A percentile compares a stretch with the other conserved stretches of the same genome.
These are phyloP conservation scores for Tangara arthus DNA, from an alignment of 2,797 vertebrate species.

Conservation along the genomic window DNA sequence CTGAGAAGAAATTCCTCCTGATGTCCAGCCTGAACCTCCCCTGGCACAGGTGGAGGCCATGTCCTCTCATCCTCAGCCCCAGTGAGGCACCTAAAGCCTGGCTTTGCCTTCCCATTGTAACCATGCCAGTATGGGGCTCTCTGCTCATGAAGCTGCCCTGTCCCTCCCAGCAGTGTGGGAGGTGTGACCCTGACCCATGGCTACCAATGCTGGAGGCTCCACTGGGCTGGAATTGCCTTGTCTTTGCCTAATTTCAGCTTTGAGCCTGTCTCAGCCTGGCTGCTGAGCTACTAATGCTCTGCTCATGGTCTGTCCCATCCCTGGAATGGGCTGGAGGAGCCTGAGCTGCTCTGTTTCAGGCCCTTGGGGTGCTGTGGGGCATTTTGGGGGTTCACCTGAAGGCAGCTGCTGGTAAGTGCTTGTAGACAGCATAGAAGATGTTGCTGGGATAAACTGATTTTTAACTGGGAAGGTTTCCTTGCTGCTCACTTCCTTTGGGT, in stretches of 20 bases:
- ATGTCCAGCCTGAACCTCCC: neutral
- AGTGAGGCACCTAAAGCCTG: neutral
- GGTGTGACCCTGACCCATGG: rapidly evolving
- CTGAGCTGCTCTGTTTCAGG: neutral
- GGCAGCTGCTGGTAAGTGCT: neutral
- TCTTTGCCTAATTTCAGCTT: neutral
- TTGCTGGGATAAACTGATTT: neutral
- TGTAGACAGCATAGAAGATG: neutral
- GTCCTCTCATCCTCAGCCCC: neutral
- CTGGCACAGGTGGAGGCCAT: neutral
- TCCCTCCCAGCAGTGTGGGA: neutral
- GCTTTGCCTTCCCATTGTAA: neutral
- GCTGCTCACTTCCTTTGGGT: neutral
- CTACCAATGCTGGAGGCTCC: neutral
- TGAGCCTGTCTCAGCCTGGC: neutral
- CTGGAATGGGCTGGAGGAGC: neutral
- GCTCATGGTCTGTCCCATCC: neutral
- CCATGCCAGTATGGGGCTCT: neutral
- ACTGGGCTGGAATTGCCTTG: neutral
- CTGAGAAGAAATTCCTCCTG: neutral
- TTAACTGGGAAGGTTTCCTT: neutral
- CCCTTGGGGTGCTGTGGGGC: rapidly evolving
- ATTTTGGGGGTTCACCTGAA: neutral
- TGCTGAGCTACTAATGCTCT: neutral
- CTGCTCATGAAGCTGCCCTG: neutral